These are phyloP conservation scores for Limonius californicus DNA, from an alignment of 1,140 invertebrate genomes.

Conservation along the genomic window DNA sequence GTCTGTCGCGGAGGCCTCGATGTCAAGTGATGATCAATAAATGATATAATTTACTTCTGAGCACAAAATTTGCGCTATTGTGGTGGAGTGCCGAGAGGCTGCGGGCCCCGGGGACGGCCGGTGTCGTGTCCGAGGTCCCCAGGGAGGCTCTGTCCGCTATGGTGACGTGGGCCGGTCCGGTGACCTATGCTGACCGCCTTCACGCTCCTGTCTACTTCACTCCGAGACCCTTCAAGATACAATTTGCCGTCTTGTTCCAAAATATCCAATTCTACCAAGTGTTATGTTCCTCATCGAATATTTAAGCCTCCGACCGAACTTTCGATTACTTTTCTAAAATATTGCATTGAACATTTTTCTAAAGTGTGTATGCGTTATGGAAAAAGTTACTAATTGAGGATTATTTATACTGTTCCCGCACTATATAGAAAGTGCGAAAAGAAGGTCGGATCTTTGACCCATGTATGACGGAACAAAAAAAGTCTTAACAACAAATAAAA, in stretches of 20 bases:
- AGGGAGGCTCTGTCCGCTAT: constrained; percentile 25
- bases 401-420: too few relatives aligned
- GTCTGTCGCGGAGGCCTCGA: background rate
- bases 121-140: constrained; percentile 27
- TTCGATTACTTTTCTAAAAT: too few relatives aligned
- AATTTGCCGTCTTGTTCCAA: background rate
- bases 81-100: constrained; percentile 20
- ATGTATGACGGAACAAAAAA: too few relatives aligned
- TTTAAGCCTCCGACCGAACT: background rate
- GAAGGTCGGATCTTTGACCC: too few relatives aligned
- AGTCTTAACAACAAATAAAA: too few relatives aligned
- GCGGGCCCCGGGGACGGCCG: constrained; percentile 22
- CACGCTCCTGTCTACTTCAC: constrained; percentile 17
- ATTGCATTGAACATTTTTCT: too few relatives aligned
- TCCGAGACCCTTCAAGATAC: constrained; percentile 4
- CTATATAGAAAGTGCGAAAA: too few relatives aligned
- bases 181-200: constrained; percentile 28
- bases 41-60: constrained; percentile 22
- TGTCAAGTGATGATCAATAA: constrained; percentile 3
- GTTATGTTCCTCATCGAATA: background rate
- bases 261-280: constrained; percentile 5
- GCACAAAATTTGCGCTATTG: constrained; percentile 23
- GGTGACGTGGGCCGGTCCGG: constrained; percentile 28
- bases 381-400: too few relatives aligned
- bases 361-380: too few relatives aligned